Conservation (phyloP, 1,140 invertebrate species). For the Pinna nobilis region DNA sequence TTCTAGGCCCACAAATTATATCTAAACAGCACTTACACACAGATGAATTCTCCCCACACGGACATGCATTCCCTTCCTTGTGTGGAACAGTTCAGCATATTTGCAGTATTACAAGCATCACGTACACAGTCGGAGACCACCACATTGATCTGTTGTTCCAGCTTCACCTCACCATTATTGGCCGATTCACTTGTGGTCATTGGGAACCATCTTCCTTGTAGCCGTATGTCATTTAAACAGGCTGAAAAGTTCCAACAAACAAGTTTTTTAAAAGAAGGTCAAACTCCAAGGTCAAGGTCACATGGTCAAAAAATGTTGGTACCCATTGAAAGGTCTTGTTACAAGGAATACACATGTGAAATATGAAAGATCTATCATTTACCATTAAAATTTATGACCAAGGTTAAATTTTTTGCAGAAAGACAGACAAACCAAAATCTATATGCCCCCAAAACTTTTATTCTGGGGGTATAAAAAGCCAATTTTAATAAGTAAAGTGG, state of each 20-base stretch:
- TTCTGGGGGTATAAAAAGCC: no score
- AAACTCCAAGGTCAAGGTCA: no score
- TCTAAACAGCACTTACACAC: conserved; percentile 85
- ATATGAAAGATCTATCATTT: background rate
- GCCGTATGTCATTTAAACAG: conserved; percentile 87
- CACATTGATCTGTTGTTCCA: conserved; percentile 84
- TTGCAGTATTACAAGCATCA: conserved; percentile 86
- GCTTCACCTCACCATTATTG: conserved; percentile 81
- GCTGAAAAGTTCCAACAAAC: conserved; percentile 75
- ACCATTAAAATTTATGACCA: background rate
- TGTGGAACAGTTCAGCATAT: conserved; percentile 87
- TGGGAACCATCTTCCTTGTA: conserved; percentile 94
- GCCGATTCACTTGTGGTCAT: conserved; percentile 91
- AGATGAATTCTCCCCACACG: conserved; percentile 95
- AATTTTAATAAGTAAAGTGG: background rate
- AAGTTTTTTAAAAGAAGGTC: no score
- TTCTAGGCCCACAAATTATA: background rate
- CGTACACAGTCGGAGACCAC: conserved; percentile 92
- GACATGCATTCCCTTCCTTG: conserved; percentile 91
- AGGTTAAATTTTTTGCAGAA: background rate
- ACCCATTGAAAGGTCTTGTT: no score
- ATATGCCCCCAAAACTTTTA: no score
- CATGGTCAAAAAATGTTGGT: no score
- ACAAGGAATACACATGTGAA: no score
- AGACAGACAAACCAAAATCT: background rate